Base-by-base conservation (phyloP, 2,797 vertebrate species). In the Dallia pectoralis region DNA sequence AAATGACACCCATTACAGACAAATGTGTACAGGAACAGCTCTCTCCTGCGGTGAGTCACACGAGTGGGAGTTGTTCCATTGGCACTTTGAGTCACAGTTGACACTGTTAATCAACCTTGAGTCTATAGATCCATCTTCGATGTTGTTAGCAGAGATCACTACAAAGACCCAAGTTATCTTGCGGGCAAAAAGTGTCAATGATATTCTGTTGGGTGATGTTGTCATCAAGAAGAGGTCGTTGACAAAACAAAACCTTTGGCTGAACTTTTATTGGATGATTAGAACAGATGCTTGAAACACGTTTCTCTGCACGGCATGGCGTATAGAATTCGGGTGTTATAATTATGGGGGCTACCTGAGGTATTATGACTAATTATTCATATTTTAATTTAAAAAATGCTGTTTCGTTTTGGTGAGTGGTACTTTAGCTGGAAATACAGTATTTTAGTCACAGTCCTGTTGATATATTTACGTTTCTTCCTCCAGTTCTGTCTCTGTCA, bases 331-430 rank as follows among this genome's bases (percentile, higher is more conserved):
- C 22, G 18, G 19, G 19, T n/a, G 33, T 33, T 56, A 14, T 12
- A 4, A 25, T 33, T 68, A n/a, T n/a, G 22, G 14, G 49, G 49
- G 81, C 79, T 89, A 87, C 88, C 84, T 87, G 88, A 88, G 87
- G 81, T 91, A 88, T 91, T 82, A 91, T 91, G 90, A 86, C 70
- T 92, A 91, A 93, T 94, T 90, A 90, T 80, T 89, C 86, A 90
- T 87, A 88, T 87, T 89, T 89, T 90, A 92, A 92, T 88, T 87
- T 78, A 88, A 92, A 92, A 88, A 89, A 81, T 88, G 86, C 84
- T 86, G 85, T 90, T 87, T 90, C n/a, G 87, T 80, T 70, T 79
- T 83, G 75, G 79, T 49, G 78, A 87, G 85, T 88, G 82, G 85
- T 85, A 90, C 93, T 93, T 91, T 91, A 80, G 73, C 78, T 78